phyloP scores from a whole-genome alignment of 2,888 invertebrate genomes.

The Eilema depressum region DNA sequence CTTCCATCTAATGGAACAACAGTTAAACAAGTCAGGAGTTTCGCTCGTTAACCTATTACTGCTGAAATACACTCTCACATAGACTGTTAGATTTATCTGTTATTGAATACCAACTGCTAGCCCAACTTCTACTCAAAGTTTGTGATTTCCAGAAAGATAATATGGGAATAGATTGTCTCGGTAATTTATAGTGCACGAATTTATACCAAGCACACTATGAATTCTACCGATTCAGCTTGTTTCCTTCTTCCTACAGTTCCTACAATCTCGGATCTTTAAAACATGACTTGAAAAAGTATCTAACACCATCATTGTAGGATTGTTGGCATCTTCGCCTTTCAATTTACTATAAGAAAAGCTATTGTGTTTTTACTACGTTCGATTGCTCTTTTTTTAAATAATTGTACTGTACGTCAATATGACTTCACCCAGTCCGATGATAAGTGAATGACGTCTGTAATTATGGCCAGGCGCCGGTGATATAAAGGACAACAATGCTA shows the following conservation, averaged over 20 bases:
- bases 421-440: neutral
- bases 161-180: neutral
- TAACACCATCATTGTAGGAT: neutral
- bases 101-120: neutral
- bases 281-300: neutral
- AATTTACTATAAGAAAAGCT: too few species aligned
- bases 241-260: neutral
- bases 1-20: neutral
- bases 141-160: neutral
- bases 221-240: neutral
- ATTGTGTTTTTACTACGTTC: too few species aligned
- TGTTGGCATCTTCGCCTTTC: neutral
- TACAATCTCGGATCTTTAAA: neutral
- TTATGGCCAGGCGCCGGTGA: neutral
- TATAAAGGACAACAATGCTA: neutral
- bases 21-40: neutral
- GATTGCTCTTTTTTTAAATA: neutral
- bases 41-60: neutral
- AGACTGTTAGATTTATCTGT: constrained; percentile 10
- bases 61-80: constrained; percentile 21
- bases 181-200: neutral
- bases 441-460: neutral
- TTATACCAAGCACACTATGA: neutral
- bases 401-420: neutral
- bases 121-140: neutral